Percentiles rank a stretch among this genome's conserved stretches.
phyloP scores from a whole-genome alignment of 2,113 vertebrate species.

The Paradoxurus hermaphroditus region DNA sequence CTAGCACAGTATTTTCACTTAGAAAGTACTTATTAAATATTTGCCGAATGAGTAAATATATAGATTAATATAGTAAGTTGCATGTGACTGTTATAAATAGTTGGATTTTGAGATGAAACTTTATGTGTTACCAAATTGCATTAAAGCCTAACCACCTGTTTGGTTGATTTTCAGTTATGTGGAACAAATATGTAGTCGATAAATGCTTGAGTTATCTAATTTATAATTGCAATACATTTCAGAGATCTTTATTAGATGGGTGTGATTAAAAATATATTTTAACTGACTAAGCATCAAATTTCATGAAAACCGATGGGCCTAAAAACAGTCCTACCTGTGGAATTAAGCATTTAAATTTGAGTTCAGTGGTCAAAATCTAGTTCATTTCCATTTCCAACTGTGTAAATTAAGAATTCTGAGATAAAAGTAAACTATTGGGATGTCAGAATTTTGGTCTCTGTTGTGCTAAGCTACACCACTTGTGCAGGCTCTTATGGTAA shows the following conservation, averaged over 20 bases:
- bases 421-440: not conserved
- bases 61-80: not conserved
- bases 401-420: not conserved
- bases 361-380: not conserved
- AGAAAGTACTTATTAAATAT: conserved; percentile 7
- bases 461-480: not conserved
- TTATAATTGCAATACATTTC: not conserved
- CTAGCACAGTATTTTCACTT: not conserved
- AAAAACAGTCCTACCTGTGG: not conserved
- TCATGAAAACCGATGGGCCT: not conserved
- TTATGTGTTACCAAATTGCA: not conserved
- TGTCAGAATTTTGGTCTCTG: not conserved
- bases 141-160: not conserved
- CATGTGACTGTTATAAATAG: not conserved
- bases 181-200: not conserved
- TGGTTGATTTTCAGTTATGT: not conserved
- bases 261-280: not conserved
- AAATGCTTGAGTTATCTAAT: conserved; percentile 14
- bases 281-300: not conserved
- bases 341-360: conserved; percentile 7
- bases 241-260: not conserved
- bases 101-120: not conserved
- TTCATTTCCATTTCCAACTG: not conserved
- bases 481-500: not conserved
- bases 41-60: conserved; percentile 17